Conservation (phyloP, 2,888 invertebrate species). For the Melipona beecheii region DNA sequence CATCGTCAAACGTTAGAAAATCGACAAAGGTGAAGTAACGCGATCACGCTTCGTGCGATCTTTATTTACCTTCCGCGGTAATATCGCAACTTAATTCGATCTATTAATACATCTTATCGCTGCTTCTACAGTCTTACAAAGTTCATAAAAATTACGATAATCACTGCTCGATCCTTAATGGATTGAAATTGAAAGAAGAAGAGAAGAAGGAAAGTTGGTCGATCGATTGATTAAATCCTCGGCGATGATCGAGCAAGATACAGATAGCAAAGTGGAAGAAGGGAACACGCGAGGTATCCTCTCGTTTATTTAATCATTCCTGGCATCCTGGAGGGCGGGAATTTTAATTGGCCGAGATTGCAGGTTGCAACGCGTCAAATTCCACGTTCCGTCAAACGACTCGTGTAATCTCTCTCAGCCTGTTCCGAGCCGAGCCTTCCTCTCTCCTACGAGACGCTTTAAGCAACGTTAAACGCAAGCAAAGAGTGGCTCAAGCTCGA, state of each 20-base stretch:
- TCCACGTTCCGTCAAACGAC: conserved; percentile 27
- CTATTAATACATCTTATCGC: too few relatives aligned
- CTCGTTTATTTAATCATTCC: conserved; percentile 35
- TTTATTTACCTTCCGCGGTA: too few relatives aligned
- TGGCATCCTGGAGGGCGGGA: conserved; percentile 11
- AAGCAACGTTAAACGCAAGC: background rate
- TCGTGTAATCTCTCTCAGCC: background rate
- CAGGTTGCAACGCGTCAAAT: conserved; percentile 50
- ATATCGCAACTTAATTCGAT: too few relatives aligned
- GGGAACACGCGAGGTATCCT: background rate
- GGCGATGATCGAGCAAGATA: background rate
- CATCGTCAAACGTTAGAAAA: too few relatives aligned
- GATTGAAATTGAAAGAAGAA: background rate
- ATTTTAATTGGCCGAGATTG: conserved; percentile 57
- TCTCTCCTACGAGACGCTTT: background rate
- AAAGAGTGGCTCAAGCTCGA: background rate
- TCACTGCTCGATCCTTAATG: background rate
- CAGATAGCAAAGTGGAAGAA: background rate
- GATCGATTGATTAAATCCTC: background rate
- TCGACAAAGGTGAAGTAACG: too few relatives aligned
- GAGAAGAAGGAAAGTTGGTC: background rate
- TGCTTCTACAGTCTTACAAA: background rate
- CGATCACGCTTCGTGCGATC: too few relatives aligned
- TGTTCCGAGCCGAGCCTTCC: background rate
- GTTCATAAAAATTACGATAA: background rate